A percentile compares a stretch with the other conserved stretches of the same genome.
Conservation (phyloP, 2,113 vertebrate genomes). For the Oxygymnocypris stewartii region DNA sequence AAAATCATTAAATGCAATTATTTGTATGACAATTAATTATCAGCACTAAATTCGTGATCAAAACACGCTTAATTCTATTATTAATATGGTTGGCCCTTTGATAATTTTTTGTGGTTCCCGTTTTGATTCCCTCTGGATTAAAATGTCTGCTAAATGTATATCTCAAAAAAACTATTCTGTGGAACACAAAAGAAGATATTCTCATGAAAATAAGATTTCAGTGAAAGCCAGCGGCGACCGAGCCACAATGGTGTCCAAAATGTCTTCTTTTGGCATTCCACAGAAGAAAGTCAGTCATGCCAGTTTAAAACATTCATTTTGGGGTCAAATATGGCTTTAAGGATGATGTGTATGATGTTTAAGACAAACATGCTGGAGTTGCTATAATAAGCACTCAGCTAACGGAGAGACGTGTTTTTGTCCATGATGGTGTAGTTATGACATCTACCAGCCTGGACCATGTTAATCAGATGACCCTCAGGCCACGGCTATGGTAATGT, state of each 20-base stretch:
- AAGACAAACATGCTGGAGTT: not conserved
- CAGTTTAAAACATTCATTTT: not conserved
- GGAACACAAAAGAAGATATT: not conserved
- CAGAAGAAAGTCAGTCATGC: not conserved
- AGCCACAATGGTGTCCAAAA: not conserved
- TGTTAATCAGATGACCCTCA: not conserved
- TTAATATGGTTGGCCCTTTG: not conserved
- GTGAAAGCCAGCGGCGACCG: not conserved
- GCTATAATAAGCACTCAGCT: not conserved
- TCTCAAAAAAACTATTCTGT: not conserved
- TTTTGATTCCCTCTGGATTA: not conserved
- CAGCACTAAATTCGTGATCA: no score
- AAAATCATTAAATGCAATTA: not conserved
- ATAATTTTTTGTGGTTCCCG: not conserved
- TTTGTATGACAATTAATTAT: not conserved
- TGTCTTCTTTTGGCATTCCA: not conserved
- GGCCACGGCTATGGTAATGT: not conserved
- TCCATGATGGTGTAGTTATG: not conserved
- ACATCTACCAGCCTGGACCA: not conserved
- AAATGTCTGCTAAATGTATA: not conserved
- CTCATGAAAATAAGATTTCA: not conserved
- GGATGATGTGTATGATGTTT: not conserved
- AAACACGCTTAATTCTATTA: not conserved
- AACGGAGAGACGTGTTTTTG: not conserved
- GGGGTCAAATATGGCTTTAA: not conserved